Evolutionary conservation across 2,113 vertebrate species (phyloP).

Genomic region (Mustela lutreola): DNA sequence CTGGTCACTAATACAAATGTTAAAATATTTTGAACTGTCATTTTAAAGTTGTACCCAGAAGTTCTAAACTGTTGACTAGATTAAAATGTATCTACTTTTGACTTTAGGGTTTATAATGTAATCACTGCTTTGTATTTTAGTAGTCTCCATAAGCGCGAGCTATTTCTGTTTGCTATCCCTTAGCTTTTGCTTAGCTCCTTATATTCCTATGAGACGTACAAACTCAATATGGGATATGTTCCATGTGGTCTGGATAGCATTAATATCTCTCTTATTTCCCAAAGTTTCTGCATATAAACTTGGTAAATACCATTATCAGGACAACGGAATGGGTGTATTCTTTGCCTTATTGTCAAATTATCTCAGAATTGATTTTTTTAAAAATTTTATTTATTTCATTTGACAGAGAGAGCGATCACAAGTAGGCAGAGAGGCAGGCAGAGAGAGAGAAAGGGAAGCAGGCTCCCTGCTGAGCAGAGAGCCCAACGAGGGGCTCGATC

Average conservation of each 20-base stretch:
- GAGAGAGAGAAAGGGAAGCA: too few species aligned
- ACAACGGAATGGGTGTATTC: neutral
- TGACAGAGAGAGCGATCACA: too few species aligned
- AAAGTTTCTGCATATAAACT: neutral
- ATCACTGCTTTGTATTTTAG: neutral
- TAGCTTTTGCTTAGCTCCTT: slow-evolving; percentile 86
- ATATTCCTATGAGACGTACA: slow-evolving; percentile 80
- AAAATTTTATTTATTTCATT: too few species aligned
- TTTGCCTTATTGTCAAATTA: neutral
- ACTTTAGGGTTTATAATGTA: neutral
- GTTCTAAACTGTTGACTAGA: neutral
- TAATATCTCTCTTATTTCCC: slow-evolving; percentile 41
- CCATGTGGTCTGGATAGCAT: slow-evolving; percentile 80
- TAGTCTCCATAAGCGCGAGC: slow-evolving; percentile 68
- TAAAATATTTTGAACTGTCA: neutral
- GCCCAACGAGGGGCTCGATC: too few species aligned
- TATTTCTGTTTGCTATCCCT: slow-evolving; percentile 85
- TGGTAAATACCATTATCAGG: neutral
- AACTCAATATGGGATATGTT: slow-evolving; percentile 69
- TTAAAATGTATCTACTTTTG: neutral
- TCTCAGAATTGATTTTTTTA: slow-evolving; percentile 14
- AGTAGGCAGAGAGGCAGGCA: too few species aligned
- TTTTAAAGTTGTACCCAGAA: neutral
- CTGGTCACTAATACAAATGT: neutral
- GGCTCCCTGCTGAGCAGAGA: too few species aligned